Conservation (phyloP, 2,113 vertebrate species). For the Takifugu flavidus region DNA sequence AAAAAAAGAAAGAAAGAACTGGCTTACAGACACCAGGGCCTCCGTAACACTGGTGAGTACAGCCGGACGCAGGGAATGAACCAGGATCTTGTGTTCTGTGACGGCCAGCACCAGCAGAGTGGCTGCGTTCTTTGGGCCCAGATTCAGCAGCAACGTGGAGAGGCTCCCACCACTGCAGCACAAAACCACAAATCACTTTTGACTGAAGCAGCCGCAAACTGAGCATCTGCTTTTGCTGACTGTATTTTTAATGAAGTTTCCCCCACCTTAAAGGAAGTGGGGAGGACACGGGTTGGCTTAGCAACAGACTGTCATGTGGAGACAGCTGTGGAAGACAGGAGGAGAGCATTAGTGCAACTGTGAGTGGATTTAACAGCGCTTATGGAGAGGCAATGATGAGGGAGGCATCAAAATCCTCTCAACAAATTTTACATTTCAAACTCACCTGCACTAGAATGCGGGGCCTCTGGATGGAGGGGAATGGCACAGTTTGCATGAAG, state of each 20-base stretch:
- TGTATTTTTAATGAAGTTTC: not conserved
- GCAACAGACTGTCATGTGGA: constrained; percentile 93
- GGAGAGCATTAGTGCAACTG: not conserved
- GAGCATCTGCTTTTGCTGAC: not conserved
- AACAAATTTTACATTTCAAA: constrained; percentile 2
- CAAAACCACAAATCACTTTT: constrained; percentile 4
- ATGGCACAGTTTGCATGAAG: constrained; percentile 98
- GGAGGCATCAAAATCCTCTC: not conserved
- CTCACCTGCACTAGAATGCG: constrained; percentile 95
- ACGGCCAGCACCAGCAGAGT: constrained; percentile 93
- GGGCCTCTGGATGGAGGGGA: constrained; percentile 93
- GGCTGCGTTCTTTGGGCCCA: constrained; percentile 93
- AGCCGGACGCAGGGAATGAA: constrained; percentile 93
- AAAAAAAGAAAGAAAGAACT: not conserved
- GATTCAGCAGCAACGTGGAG: constrained; percentile 91
- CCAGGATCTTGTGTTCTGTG: constrained; percentile 97
- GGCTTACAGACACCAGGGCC: constrained; percentile 94
- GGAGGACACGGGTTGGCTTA: constrained; percentile 96
- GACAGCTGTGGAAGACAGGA: constrained; percentile 81
- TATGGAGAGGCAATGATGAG: not conserved
- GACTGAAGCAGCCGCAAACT: constrained; percentile 2
- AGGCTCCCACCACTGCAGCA: constrained; percentile 87
- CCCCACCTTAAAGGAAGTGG: constrained; percentile 92
- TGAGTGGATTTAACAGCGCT: not conserved
- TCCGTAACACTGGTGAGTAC: constrained; percentile 97